phyloP scores from a whole-genome alignment of 2,888 invertebrate genomes.

The Parnassius smintheus region DNA sequence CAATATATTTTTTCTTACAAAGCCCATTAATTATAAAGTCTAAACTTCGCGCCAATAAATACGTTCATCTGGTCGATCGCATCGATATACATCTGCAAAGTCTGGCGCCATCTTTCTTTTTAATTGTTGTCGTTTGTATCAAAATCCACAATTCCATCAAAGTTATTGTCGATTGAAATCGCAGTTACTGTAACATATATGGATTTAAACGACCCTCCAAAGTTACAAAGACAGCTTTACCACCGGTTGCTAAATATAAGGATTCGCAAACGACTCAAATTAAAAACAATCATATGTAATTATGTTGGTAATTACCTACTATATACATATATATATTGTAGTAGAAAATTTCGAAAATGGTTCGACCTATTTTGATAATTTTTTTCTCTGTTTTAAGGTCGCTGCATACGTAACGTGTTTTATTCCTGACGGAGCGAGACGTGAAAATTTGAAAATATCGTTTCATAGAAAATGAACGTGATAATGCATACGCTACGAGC shows the following conservation, averaged over 20 bases:
- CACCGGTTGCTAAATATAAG: conserved; percentile 7
- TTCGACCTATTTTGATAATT: too few species aligned
- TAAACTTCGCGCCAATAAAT: neutral
- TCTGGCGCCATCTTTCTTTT: conserved; percentile 35
- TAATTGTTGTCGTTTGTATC: conserved; percentile 29
- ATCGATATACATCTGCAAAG: conserved; percentile 12
- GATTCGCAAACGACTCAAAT: conserved; percentile 4
- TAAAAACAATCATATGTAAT: conserved; percentile 16
- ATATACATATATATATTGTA: neutral
- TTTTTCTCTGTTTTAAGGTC: too few species aligned
- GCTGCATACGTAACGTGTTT: too few species aligned
- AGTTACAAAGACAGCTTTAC: conserved; percentile 15
- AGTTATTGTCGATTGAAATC: conserved; percentile 17
- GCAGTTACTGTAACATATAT: conserved; percentile 7
- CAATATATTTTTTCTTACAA: too few species aligned
- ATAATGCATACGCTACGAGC: too few species aligned
- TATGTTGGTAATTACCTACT: conserved; percentile 16
- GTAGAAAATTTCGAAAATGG: too few species aligned
- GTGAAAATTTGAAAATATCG: too few species aligned
- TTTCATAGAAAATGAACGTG: too few species aligned
- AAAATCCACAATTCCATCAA: conserved; percentile 2
- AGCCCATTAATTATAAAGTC: conserved; percentile 4
- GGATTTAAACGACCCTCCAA: neutral
- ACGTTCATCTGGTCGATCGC: conserved; percentile 24
- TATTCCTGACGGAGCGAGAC: too few species aligned